phyloP scores from a whole-genome alignment of 2,888 invertebrate species.

The Drosophila affinis region DNA sequence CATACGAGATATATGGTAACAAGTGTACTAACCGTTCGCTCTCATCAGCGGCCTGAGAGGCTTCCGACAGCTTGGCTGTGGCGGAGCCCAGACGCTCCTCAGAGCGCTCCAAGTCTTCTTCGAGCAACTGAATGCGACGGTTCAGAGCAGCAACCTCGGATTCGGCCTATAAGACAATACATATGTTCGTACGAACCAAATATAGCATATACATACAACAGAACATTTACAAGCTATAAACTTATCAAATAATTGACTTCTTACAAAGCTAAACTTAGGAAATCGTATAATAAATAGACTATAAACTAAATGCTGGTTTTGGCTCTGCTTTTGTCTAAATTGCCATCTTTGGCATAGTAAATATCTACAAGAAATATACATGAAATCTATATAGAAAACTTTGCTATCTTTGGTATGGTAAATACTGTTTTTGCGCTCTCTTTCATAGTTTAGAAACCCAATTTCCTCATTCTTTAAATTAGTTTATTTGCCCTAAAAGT shows the following conservation, averaged over 20 bases:
- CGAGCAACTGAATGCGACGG: conserved; percentile 99
- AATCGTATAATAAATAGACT: not conserved
- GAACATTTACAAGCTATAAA: not conserved
- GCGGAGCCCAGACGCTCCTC: conserved; percentile 99
- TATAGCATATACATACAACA: conserved; percentile 50
- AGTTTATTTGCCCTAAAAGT: conserved; percentile 19
- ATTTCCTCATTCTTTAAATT: conserved; percentile 5
- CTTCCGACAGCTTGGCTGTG: conserved; percentile 99
- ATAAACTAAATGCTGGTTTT: not conserved
- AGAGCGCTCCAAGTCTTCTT: conserved; percentile 99
- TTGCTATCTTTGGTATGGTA: conserved; percentile 47
- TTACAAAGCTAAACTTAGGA: conserved; percentile 51
- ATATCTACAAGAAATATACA: conserved; percentile 1
- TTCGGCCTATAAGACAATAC: conserved; percentile 90
- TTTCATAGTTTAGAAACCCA: conserved; percentile 7
- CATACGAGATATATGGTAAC: conserved; percentile 6
- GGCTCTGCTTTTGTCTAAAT: conserved; percentile 30
- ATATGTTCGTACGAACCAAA: conserved; percentile 70
- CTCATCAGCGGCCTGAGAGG: conserved; percentile 99
- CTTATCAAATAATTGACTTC: conserved; percentile 25
- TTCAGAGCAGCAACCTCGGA: conserved; percentile 99
- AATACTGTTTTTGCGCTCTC: conserved; percentile 50
- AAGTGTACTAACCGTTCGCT: conserved; percentile 95
- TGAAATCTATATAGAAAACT: not conserved
- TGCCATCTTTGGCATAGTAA: conserved; percentile 22